Percentiles rank a stretch among this genome's conserved stretches.
phyloP scores from a whole-genome alignment of 2,888 invertebrate genomes.

The Cheilosia vulpina region DNA sequence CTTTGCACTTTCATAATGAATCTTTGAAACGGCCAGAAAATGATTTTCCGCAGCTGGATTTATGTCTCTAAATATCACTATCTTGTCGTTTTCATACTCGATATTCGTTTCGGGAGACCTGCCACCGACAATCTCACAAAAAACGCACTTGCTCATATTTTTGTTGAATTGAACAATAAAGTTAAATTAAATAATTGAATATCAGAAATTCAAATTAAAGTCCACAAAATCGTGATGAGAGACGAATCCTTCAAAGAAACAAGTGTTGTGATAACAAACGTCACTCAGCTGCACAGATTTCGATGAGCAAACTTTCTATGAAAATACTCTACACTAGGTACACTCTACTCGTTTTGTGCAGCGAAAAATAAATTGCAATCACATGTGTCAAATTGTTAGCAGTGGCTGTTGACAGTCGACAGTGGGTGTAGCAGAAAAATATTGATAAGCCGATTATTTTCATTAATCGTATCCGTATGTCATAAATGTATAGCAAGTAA shows the following conservation, averaged over 20 bases:
- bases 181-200: neutral
- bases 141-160: slow-evolving; percentile 85
- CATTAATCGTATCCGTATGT: slow-evolving; percentile 14
- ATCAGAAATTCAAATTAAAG: slow-evolving; percentile 6
- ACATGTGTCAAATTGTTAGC: slow-evolving; percentile 35
- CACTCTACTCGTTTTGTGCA: neutral
- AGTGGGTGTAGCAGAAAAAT: slow-evolving; percentile 73
- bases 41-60: slow-evolving; percentile 92
- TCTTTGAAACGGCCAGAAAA: slow-evolving; percentile 90
- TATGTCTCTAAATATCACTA: slow-evolving; percentile 92
- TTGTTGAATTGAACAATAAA: neutral
- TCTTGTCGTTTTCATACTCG: slow-evolving; percentile 89
- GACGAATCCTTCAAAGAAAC: slow-evolving; percentile 1
- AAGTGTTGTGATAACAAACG: slow-evolving; percentile 64
- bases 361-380: slow-evolving; percentile 16
- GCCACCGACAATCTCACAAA: slow-evolving; percentile 89
- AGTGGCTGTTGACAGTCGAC: slow-evolving; percentile 50
- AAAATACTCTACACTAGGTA: slow-evolving; percentile 2
- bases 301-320: slow-evolving; percentile 33
- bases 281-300: slow-evolving; percentile 40
- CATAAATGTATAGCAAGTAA: slow-evolving; percentile 37
- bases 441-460: slow-evolving; percentile 60
- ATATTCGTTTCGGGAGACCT: slow-evolving; percentile 86
- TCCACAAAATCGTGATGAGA: neutral
- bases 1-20: slow-evolving; percentile 91